These are phyloP conservation scores for Hyposmocoma kahamanoa DNA, from an alignment of 1,140 invertebrate genomes.

Conservation along the genomic window DNA sequence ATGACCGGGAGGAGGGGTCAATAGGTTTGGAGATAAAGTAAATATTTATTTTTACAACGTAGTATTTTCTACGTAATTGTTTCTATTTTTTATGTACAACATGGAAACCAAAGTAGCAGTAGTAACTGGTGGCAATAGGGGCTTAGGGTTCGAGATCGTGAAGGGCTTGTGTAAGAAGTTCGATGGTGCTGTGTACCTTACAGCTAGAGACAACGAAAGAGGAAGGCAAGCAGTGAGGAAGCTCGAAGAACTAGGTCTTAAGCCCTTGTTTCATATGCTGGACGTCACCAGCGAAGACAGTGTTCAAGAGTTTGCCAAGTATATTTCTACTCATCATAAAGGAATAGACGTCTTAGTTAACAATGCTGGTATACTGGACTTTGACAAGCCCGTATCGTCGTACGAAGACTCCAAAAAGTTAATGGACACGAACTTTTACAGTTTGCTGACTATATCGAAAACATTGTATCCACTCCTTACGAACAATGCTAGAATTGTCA, in stretches of 20 bases:
- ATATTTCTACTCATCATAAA: conserved; percentile 78
- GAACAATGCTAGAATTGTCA: conserved; percentile 81
- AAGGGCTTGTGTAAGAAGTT: conserved; percentile 79
- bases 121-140: conserved; percentile 86
- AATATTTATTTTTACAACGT: conserved; percentile 57
- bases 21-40: conserved; percentile 34
- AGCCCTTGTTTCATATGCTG: conserved; percentile 79
- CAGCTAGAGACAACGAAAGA: conserved; percentile 76
- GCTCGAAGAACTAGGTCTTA: conserved; percentile 70
- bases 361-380: conserved; percentile 88
- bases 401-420: conserved; percentile 82
- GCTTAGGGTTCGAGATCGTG: conserved; percentile 84
- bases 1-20: conserved; percentile 17
- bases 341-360: conserved; percentile 89
- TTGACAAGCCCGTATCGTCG: conserved; percentile 78
- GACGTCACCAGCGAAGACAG: conserved; percentile 79
- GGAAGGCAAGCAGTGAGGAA: conserved; percentile 76
- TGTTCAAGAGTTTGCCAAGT: conserved; percentile 75
- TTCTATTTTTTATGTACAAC: conserved; percentile 42
- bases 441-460: conserved; percentile 77
- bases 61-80: conserved; percentile 43
- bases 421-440: conserved; percentile 81
- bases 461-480: conserved; percentile 81
- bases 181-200: conserved; percentile 79
- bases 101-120: conserved; percentile 73